Evolutionary conservation across 2,113 vertebrate species (phyloP), one percentile per base, ranked within the genome.

Genomic region (Anarrhichthys ocellatus): DNA sequence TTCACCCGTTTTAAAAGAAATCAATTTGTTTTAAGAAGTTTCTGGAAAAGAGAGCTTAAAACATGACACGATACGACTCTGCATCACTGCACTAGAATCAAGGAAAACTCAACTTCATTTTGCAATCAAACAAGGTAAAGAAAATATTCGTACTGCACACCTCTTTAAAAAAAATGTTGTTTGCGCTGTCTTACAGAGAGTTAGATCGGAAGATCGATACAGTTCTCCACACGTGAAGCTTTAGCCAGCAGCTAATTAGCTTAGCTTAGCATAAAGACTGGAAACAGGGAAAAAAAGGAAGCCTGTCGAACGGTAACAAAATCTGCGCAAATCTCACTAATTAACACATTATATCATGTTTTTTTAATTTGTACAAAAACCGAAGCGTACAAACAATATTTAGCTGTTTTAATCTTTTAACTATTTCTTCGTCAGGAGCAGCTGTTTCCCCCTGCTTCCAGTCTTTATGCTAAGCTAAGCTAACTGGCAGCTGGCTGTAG

Each of bases 211-310:
- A 24, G 4, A 76, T 27, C 2, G 2, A 38, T 29, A 44, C n/a
- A n/a, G 10, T 75, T 42, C 10, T 46, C 20, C 44, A 1, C 18
- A 27, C 20, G 6, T 44, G 9, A 77, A 36, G 27, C 4, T 18
- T 10, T 6, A 62, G 40, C 38, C 27, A 6, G 54, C 15, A 62
- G 13, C 24, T 20, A 56, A 36, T 46, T 66, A 73, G 48, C 48
- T 20, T 66, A 54, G 36, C 71, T 81, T 59, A 59, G 71, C 78
- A 59, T 40, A 66, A 20, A 72, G 20, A 38, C 20, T 54, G 24
- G 24, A 5, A 58, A 15, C 2, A 24, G 9, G 2, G 56, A 17
- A 50, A 73, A 2, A 29, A 71, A 5, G 14, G 38, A 1, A n/a
- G 24, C 36, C 18, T 11, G 4, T 72, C 34, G 20, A 42, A 42